These are phyloP conservation scores for Acanthopagrus latus DNA, from an alignment of 2,797 vertebrate species.

Conservation along the genomic window DNA sequence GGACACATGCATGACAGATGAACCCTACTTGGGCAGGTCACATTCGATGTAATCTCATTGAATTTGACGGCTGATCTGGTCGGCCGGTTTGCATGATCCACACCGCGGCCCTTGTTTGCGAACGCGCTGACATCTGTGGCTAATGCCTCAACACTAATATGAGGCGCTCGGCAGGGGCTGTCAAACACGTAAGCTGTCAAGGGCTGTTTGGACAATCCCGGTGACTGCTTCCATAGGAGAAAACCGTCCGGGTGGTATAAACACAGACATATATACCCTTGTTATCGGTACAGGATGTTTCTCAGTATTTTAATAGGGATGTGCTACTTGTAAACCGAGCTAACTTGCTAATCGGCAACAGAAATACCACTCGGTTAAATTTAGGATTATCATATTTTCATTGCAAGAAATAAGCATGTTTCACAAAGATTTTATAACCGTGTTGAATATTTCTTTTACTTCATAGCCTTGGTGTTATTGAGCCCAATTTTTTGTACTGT, in stretches of 20 bases:
- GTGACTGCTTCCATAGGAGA: constrained; percentile 53
- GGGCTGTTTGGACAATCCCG: constrained; percentile 61
- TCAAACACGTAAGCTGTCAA: constrained; percentile 70
- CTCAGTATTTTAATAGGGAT: neutral
- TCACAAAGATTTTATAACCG: too few relatives aligned
- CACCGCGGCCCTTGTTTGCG: constrained; percentile 67
- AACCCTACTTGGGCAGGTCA: constrained; percentile 80
- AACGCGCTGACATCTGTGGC: constrained; percentile 69
- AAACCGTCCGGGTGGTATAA: constrained; percentile 7
- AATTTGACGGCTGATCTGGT: constrained; percentile 76
- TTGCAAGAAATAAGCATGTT: too few relatives aligned
- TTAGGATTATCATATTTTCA: too few relatives aligned
- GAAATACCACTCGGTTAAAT: too few relatives aligned
- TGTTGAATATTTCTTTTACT: too few relatives aligned
- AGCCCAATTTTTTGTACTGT: too few relatives aligned
- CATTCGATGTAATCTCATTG: constrained; percentile 76
- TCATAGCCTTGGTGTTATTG: too few relatives aligned
- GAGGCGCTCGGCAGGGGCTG: constrained; percentile 69
- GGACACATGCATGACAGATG: constrained; percentile 82
- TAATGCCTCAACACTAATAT: constrained; percentile 73
- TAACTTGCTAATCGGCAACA: too few relatives aligned
- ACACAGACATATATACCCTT: neutral
- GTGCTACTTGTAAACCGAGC: too few relatives aligned
- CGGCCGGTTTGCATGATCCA: constrained; percentile 72
- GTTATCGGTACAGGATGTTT: neutral